Evolutionary conservation across 1,140 invertebrate species (phyloP), one percentile per base, ranked within the genome.

Genomic region (Drosophila lacertosa): DNA sequence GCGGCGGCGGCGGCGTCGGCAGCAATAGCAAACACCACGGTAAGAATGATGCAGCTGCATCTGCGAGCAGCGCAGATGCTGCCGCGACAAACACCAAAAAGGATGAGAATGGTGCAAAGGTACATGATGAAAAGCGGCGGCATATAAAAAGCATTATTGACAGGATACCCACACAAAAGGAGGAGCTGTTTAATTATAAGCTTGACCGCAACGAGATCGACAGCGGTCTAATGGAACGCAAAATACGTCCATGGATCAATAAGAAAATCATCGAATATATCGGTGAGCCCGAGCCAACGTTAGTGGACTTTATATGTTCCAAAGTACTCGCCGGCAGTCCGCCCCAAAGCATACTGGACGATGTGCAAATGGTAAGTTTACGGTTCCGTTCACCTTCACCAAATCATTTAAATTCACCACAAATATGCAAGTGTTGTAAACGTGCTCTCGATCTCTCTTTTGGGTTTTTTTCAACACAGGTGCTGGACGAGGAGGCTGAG

Each of bases 221-320:
- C 81, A 92, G 92, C 80, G 84, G 81, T 77, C 92, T 99, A 74
- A 99, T 99, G 97, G 98, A 99, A 92, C 97, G 97, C 90, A 95
- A 98, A 91, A 99, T 99, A 92, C 95, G 97, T 78, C 98, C 98
- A 47, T 99, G 99, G 99, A 98, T 99, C 62, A 99, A 99, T 92
- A 99, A 99, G 92, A 99, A 99, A 92, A 99, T 99, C 69, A 96
- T 99, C 69, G 98, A 99, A 93, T 99, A 99, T 92, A 99, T 99
- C 91, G 99, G 99, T 42, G 99, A 99, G 92, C 98, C 98, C 35
- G 99, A 99, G 92, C 97, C 97, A n/a, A 98, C 98, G 9, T 93
- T 99, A 53, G 97, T 99, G 9, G 98, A 99, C 93, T 99, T 99
- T 93, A 99, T 99, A 90, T 99, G 98, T 93, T 97, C 97, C 77